Conservation (phyloP, 2,113 vertebrate genomes). For the Chlamydotis undulata region DNA sequence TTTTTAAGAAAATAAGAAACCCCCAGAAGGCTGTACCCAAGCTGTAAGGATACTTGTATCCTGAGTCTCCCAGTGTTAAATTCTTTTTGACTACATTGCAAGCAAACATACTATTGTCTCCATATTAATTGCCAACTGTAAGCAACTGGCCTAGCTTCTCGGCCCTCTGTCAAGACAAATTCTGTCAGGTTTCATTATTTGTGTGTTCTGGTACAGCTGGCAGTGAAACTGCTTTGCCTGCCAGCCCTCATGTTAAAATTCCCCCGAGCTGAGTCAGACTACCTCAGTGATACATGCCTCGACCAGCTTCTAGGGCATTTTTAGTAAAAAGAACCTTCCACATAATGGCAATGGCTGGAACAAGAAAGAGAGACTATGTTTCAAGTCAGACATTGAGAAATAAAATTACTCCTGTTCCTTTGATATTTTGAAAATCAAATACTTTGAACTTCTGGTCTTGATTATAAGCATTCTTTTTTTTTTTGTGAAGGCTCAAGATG, state of each 20-base stretch:
- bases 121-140: neutral
- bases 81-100: neutral
- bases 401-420: neutral
- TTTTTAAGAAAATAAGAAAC: neutral
- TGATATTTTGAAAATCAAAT: neutral
- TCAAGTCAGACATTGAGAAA: neutral
- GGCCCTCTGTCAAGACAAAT: slow-evolving; percentile 20
- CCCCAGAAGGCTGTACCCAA: neutral
- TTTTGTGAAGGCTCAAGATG: neutral
- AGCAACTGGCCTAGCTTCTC: neutral
- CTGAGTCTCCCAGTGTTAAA: neutral
- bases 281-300: neutral
- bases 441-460: neutral
- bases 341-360: neutral
- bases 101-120: neutral
- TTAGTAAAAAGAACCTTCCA: neutral
- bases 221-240: neutral
- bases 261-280: neutral
- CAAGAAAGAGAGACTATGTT: neutral
- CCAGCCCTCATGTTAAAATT: neutral
- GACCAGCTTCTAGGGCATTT: neutral
- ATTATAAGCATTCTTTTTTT: neutral
- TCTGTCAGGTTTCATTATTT: slow-evolving; percentile 19
- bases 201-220: slow-evolving; percentile 7
- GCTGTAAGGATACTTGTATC: neutral